Conservation (phyloP, 2,797 vertebrate species). For the Acanthiza pusilla region DNA sequence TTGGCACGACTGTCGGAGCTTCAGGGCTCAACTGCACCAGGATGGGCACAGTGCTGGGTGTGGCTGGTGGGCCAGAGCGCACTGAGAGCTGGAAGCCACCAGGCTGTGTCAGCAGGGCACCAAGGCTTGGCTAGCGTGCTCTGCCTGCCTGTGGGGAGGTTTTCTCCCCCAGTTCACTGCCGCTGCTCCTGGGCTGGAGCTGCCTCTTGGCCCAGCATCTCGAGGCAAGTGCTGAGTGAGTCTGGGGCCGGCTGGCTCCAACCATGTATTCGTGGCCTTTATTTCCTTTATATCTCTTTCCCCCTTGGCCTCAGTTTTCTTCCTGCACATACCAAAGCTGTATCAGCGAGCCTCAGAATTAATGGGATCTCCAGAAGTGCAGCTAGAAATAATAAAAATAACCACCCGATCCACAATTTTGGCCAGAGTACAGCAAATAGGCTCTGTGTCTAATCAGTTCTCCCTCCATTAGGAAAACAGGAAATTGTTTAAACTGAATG, state of each 20-base stretch:
- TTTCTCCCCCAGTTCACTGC: not conserved
- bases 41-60: not conserved
- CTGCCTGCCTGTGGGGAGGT: not conserved
- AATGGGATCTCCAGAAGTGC: constrained; percentile 52
- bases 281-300: not conserved
- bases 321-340: not conserved
- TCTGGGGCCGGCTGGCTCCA: not conserved
- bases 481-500: constrained; percentile 47
- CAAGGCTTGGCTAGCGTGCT: rapidly evolving
- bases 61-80: rapidly evolving
- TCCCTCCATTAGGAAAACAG: constrained; percentile 54
- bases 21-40: not conserved
- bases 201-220: not conserved
- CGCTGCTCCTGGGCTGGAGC: not conserved
- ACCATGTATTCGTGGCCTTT: not conserved
- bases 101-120: not conserved
- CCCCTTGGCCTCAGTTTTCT: not conserved
- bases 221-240: not conserved
- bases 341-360: not conserved
- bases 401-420: not conserved
- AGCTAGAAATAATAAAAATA: constrained; percentile 55
- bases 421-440: constrained; percentile 37
- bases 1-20: rapidly evolving
- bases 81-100: not conserved
- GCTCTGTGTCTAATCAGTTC: constrained; percentile 37